phyloP scores from a whole-genome alignment of 2,888 invertebrate species.

The Lamellibrachia satsuma region DNA sequence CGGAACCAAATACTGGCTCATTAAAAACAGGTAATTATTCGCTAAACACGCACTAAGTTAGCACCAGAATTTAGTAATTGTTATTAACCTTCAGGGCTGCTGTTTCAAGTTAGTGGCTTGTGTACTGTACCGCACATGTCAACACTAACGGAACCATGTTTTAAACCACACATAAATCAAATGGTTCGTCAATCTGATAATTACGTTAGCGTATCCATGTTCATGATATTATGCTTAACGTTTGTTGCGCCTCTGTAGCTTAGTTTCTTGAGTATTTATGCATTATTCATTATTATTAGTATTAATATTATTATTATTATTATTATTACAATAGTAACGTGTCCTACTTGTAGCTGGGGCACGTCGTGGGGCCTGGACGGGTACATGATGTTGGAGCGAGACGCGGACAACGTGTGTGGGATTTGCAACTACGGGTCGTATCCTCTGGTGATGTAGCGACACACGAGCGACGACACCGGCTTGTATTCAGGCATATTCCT shows the following conservation, averaged over 20 bases:
- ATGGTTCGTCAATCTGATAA: too few species aligned
- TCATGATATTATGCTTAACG: too few species aligned
- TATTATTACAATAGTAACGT: background rate
- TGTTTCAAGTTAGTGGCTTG: too few species aligned
- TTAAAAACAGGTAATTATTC: slow-evolving; percentile 83
- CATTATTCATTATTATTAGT: background rate
- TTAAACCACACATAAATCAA: too few species aligned
- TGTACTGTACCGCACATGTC: too few species aligned
- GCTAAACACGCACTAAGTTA: background rate
- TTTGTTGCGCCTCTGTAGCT: too few species aligned
- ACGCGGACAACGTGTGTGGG: background rate
- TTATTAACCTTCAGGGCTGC: too few species aligned
- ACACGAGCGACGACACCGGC: background rate
- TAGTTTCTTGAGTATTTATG: background rate
- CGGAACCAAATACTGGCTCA: slow-evolving; percentile 83
- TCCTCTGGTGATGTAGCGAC: background rate
- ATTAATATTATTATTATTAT: background rate
- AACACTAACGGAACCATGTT: too few species aligned
- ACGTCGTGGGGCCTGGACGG: background rate
- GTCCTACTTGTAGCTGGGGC: background rate
- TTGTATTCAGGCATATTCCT: background rate
- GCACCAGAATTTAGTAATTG: background rate
- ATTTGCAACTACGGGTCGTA: background rate
- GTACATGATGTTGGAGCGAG: background rate
- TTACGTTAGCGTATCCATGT: too few species aligned